These are phyloP conservation scores for Zygogramma bicolorata DNA, from an alignment of 2,888 invertebrate genomes.

Conservation along the genomic window DNA sequence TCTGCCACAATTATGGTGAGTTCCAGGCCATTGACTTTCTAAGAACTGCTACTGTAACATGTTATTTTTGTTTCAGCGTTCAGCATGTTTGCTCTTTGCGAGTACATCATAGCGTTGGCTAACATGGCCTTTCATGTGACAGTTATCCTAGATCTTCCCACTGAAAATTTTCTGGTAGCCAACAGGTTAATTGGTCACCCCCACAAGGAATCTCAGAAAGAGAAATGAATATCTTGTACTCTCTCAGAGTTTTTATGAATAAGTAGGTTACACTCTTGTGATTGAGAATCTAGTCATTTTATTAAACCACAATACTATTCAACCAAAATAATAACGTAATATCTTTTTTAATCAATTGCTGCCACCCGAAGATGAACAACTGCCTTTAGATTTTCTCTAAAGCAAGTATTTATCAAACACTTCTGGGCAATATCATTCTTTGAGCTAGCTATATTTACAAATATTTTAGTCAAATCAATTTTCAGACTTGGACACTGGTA, in stretches of 20 bases:
- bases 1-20: constrained; percentile 92
- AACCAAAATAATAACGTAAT: background rate
- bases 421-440: no score
- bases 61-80: constrained; percentile 77
- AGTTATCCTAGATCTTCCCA: constrained; percentile 87
- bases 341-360: no score
- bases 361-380: background rate
- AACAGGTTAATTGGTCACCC: constrained; percentile 26
- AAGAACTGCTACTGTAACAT: no score
- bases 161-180: constrained; percentile 82
- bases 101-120: constrained; percentile 90
- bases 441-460: no score
- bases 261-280: background rate
- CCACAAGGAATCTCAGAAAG: background rate
- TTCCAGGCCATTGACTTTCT: no score
- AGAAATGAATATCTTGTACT: no score
- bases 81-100: constrained; percentile 94
- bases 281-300: constrained; percentile 5
- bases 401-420: no score
- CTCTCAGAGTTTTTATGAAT: no score
- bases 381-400: no score
- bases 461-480: no score
- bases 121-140: constrained; percentile 95
- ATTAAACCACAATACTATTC: background rate
- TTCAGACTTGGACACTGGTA: no score